Conservation (phyloP, 2,797 vertebrate species). For the Acomys russatus region DNA sequence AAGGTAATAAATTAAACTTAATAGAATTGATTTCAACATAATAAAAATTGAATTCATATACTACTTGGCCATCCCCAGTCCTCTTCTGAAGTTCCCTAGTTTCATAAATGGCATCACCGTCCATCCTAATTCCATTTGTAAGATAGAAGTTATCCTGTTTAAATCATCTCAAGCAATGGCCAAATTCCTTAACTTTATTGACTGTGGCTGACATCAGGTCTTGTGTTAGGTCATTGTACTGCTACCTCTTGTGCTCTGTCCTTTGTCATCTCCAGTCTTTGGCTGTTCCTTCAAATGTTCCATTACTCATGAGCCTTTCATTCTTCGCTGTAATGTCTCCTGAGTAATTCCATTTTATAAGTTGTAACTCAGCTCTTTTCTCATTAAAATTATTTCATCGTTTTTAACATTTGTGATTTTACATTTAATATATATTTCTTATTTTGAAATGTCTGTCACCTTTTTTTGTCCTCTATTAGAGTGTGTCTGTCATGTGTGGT, state of each 20-base stretch:
- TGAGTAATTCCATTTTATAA: conserved; percentile 28
- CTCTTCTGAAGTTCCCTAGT: not conserved
- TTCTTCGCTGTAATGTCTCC: not conserved
- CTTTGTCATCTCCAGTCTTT: not conserved
- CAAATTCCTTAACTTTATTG: conserved; percentile 7
- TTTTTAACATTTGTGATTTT: conserved; percentile 42
- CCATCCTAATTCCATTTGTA: not conserved
- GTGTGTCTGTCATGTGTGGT: not conserved
- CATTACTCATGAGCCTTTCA: conserved; percentile 4
- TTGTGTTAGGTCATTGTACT: not conserved
- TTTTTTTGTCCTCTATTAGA: not conserved
- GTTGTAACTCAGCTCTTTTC: conserved; percentile 31
- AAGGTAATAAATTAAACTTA: conserved; percentile 40
- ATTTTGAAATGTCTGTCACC: not conserved
- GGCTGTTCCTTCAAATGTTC: not conserved
- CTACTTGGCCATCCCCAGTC: not conserved
- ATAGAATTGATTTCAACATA: conserved; percentile 34
- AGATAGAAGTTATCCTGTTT: not conserved
- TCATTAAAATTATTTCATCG: conserved; percentile 40
- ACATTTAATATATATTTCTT: conserved; percentile 51
- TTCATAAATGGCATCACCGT: not conserved
- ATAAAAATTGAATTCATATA: conserved; percentile 13
- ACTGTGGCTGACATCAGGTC: not conserved
- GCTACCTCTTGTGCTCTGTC: not conserved
- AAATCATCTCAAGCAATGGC: conserved; percentile 11